Evolutionary conservation across 1,140 invertebrate species (phyloP), one percentile per base, ranked within the genome.

Genomic region (Hyphantria cunea): DNA sequence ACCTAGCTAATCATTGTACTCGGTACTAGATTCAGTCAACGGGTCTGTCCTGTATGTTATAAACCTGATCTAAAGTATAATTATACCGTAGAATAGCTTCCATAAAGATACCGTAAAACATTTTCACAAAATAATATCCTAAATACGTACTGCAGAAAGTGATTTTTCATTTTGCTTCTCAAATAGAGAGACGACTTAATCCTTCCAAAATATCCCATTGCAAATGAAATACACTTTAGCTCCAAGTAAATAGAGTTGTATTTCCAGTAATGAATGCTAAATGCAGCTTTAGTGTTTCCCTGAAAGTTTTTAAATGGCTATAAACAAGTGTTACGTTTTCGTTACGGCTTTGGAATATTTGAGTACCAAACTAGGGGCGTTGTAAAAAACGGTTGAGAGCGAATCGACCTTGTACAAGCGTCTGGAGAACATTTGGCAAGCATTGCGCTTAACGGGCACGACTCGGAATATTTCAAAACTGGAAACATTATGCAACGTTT

Each of bases 271-370:
- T 7, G 11, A 12, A 0, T 14, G 31, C 12, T 33, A 42, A 51
- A 60, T 60, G 56, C 56, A 60, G 47, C 50, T 60, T 60, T 60
- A 50, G 47, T 51, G 37, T 50, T 50, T 37, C 15, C 14, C 37
- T 51, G n/a, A 60, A 60, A 60, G 50, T 63, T 63, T 62, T 54
- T 63, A 63, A 63, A 60, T 10, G 34, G 51, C 51, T 31, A 63
- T 63, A 63, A 63, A 63, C 60, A 54, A 63, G 60, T 63, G 60
- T 53, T 62, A 62, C 50, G 47, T n/a, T 63, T 63, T 54, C 49
- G 58, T 60, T 49, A 39, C 32, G 47, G 56, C 33, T 31, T 60
- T 15, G 6, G 37, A 51, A 60, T 60, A 44, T 60, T 60, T 60
- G 37, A 60, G 37, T 12, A 12, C 13, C n/a, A 31, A 60, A 50